Conservation (phyloP, 2,797 vertebrate genomes). For the Adrianichthys oophorus region DNA sequence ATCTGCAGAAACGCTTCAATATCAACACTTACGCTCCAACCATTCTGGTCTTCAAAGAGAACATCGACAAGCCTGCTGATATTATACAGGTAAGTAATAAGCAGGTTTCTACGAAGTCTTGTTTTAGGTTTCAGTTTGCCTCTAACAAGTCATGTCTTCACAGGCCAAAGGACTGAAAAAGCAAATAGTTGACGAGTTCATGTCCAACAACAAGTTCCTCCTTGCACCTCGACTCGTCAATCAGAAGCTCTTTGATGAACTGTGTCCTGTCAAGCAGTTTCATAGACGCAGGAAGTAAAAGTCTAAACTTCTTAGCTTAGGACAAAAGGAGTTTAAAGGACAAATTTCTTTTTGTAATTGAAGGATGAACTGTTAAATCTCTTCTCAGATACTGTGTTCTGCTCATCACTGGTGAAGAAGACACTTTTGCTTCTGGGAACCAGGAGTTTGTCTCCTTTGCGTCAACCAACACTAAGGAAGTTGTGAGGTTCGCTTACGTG, state of each 20-base stretch:
- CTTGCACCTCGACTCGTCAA: constrained; percentile 89
- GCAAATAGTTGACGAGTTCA: constrained; percentile 92
- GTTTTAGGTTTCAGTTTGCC: not conserved
- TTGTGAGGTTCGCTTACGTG: constrained; percentile 87
- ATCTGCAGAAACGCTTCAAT: constrained; percentile 87
- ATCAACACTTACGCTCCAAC: constrained; percentile 90
- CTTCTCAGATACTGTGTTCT: constrained; percentile 88
- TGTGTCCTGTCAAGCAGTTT: constrained; percentile 93
- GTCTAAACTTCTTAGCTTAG: not conserved
- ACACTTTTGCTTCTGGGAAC: constrained; percentile 76
- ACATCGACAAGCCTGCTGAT: constrained; percentile 84
- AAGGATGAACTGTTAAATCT: not conserved
- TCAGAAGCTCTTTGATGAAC: constrained; percentile 93
- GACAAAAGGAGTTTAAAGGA: not conserved
- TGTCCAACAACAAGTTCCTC: constrained; percentile 94
- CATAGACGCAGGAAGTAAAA: constrained; percentile 92
- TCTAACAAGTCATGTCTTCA: not conserved
- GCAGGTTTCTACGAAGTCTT: not conserved
- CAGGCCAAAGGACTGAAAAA: constrained; percentile 94
- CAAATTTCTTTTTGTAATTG: not conserved
- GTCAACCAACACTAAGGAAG: constrained; percentile 85
- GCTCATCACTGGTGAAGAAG: constrained; percentile 84
- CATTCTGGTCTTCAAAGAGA: constrained; percentile 94
- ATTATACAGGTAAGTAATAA: constrained; percentile 84
- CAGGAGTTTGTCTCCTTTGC: constrained; percentile 89